Evolutionary conservation across 2,888 invertebrate genomes (phyloP), one percentile per base, ranked within the genome.

Genomic region (Cremastobaeus sp.): DNA sequence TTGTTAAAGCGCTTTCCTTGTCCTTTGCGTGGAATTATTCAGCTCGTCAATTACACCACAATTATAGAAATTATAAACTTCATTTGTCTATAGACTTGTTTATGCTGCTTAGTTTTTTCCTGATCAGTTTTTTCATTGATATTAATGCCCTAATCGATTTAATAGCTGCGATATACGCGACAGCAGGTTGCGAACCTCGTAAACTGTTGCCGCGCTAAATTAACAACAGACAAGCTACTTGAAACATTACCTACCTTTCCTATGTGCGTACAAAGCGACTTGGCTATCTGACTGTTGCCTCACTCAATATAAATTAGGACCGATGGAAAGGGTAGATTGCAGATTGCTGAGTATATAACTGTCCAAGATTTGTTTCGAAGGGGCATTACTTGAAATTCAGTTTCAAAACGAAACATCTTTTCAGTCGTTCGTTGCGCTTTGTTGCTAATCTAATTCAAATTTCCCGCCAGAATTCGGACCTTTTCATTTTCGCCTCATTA

Each of bases 271-370:
- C 65, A 71, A 69, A 59, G 78, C 76, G 77, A 57, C 74, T 76
- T 57, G 76, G 81, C 81, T 81, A 81, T 81, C 78, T 71, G 76
- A 77, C 82, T 78, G 83, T 83, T 83, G 80, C 84, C 84, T 84
- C 83, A 82, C 84, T 85, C 85, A 84, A 86, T 85, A 86, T 87
- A 86, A 87, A 86, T 86, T 85, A 86, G 84, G 82, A 79, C 82
- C 84, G 86, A 86, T 87, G 84, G 85, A 84, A 84, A 83, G 86
- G 85, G 86, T 86, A 86, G 86, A 86, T 87, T 86, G 84, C 79
- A 82, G 79, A 86, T 84, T 84, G 84, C 82, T 86, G 83, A 84
- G 83, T 84, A 82, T 82, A 82, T 81, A 81, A 81, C 78, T 79
- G 78, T 76, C 79, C 66, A 74, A 73, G 72, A 74, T 71, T 72